Percentiles rank a stretch among this genome's conserved stretches.
phyloP scores from a whole-genome alignment of 2,888 invertebrate species.

The Phyllotreta striolata region DNA sequence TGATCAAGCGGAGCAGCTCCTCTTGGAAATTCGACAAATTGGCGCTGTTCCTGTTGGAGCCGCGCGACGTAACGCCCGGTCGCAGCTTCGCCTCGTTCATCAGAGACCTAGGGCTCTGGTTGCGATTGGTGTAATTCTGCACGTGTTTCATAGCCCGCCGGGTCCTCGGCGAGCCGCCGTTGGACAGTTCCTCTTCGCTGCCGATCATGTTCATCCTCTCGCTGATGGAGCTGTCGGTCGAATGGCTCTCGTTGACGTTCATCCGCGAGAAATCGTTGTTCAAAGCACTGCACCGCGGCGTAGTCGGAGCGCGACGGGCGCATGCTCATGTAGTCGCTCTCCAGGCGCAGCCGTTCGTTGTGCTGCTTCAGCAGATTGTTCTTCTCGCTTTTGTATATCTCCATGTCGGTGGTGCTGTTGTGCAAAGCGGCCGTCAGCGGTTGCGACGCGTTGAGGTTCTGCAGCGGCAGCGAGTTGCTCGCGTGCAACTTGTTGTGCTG shows the following conservation, averaged over 20 bases:
- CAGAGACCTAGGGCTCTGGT: slow-evolving; percentile 69
- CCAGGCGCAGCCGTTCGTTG: slow-evolving; percentile 60
- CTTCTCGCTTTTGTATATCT: slow-evolving; percentile 56
- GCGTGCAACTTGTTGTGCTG: slow-evolving; percentile 60
- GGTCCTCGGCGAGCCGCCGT: slow-evolving; percentile 65
- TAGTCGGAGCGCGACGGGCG: slow-evolving; percentile 46
- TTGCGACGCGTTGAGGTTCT: slow-evolving; percentile 58
- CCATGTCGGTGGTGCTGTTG: slow-evolving; percentile 58
- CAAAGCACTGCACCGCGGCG: slow-evolving; percentile 47
- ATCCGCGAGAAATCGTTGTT: slow-evolving; percentile 50
- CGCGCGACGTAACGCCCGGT: slow-evolving; percentile 61
- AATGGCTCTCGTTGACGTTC: slow-evolving; percentile 63
- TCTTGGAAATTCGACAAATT: slow-evolving; percentile 77
- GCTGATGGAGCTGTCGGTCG: slow-evolving; percentile 65
- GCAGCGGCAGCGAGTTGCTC: slow-evolving; percentile 61
- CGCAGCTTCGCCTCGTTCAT: slow-evolving; percentile 68
- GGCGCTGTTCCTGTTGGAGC: slow-evolving; percentile 68
- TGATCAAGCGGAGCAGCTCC: slow-evolving; percentile 84
- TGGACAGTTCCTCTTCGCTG: slow-evolving; percentile 68
- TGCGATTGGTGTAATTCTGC: slow-evolving; percentile 59
- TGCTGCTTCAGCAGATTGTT: slow-evolving; percentile 54
- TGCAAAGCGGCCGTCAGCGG: slow-evolving; percentile 58
- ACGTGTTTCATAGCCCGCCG: slow-evolving; percentile 62
- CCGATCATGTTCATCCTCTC: slow-evolving; percentile 58
- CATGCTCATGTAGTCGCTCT: slow-evolving; percentile 60